Base-by-base conservation (phyloP, 1,140 invertebrate genomes). In the Platyscapa corneri region DNA sequence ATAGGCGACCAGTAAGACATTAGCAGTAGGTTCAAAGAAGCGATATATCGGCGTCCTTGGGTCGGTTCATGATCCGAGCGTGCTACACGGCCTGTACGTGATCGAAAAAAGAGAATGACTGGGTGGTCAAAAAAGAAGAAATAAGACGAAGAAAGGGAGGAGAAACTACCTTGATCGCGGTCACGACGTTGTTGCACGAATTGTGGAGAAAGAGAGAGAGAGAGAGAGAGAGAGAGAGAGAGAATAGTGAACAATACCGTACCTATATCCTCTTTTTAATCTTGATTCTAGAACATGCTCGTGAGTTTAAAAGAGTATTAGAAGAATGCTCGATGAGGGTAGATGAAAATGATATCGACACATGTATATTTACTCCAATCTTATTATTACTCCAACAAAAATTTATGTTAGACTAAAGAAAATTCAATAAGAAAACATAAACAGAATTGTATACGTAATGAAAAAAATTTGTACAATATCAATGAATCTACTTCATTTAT, bases 21-120 rank as follows among this genome's bases (percentile, higher is more conserved):
- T 30, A 60, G 32, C 53, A 20, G 49, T 65, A 83, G 82, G 78
- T 83, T 75, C 72, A 83, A 83, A 56, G 82, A 76, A 74, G 53
- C 72, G 37, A 32, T 53, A 76, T 46, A 74, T 39, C 56, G 27
- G 30, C 72, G 82, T 83, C 82, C 82, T 83, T 83, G 82, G 72
- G 34, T 37, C 32, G 82, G 82, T 83, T 83, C 82, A 76, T 56
- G 82, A 81, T 60, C 81, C 65, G 85, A 67, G 72, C 30, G 77
- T n/a, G 79, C 67, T 70, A 76, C 23, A 46, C 65, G 65, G 77
- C 56, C 56, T 64, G 23, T 6, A 30, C 37, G 34, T 23, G 53
- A 70, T 70, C 70, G 32, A 75, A 82, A 82, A 82, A 74, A 74
- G 42, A n/a, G n/a, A n/a, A n/a, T n/a, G n/a, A n/a, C n/a, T n/a